Conservation (phyloP, 2,113 vertebrate species). For the Platichthys stellatus region DNA sequence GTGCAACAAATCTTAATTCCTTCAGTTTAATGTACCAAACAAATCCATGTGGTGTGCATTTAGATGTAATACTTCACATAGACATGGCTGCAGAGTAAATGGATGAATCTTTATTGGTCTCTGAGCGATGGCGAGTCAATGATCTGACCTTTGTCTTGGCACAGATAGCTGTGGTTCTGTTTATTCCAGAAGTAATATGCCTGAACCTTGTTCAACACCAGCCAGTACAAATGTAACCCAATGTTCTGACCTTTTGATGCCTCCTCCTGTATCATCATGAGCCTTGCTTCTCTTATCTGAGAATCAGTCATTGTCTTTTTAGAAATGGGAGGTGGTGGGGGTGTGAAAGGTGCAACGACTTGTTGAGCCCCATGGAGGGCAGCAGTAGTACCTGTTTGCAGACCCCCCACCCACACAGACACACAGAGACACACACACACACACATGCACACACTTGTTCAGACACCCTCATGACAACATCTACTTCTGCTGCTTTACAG, state of each 20-base stretch:
- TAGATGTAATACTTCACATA: background rate
- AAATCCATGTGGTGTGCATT: no score
- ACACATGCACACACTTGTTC: slow-evolving; percentile 17
- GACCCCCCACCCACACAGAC: slow-evolving; percentile 2
- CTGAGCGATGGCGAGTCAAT: background rate
- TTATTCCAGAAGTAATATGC: slow-evolving; percentile 6
- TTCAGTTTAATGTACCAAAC: no score
- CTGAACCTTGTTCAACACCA: slow-evolving; percentile 11
- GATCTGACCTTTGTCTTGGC: slow-evolving; percentile 4
- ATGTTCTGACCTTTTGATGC: slow-evolving; percentile 4
- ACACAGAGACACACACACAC: slow-evolving; percentile 6
- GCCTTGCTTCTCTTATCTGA: background rate
- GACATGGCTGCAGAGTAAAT: background rate
- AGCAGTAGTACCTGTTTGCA: slow-evolving; percentile 47
- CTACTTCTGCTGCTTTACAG: slow-evolving; percentile 56
- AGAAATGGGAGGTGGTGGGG: background rate
- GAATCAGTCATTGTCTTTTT: slow-evolving; percentile 9
- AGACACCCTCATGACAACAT: slow-evolving; percentile 47
- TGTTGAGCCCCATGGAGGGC: slow-evolving; percentile 55
- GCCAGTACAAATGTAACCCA: background rate
- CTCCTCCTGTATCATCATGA: background rate
- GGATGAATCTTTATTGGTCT: background rate
- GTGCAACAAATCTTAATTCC: no score
- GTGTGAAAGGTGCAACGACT: slow-evolving; percentile 35
- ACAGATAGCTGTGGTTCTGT: background rate